Conservation (phyloP, 2,113 vertebrate genomes). For the Myxocyprinus asiaticus region DNA sequence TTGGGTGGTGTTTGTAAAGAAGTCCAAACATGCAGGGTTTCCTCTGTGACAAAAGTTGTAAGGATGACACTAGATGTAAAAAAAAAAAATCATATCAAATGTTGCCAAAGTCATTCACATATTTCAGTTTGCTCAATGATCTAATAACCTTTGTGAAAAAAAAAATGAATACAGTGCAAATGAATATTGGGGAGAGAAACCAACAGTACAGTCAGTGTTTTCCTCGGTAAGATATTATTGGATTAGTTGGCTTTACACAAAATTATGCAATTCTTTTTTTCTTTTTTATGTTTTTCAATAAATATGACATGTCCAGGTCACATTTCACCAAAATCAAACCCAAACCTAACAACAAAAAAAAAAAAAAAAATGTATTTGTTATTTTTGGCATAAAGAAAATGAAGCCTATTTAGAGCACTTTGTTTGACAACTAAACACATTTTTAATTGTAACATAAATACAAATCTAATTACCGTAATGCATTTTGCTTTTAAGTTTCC, state of each 20-base stretch:
- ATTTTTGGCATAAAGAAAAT: not conserved
- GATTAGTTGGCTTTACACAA: slow-evolving; percentile 26
- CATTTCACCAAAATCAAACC: not conserved
- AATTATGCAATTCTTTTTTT: not conserved
- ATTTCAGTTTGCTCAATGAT: not conserved
- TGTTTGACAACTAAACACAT: no score
- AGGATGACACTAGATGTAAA: not conserved
- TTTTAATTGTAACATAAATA: no score
- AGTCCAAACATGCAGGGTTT: not conserved
- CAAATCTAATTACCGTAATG: no score
- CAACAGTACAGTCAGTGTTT: not conserved
- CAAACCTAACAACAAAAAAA: not conserved
- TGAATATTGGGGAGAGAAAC: slow-evolving; percentile 60
- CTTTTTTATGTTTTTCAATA: slow-evolving; percentile 16
- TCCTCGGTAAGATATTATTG: slow-evolving; percentile 18
- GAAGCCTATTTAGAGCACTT: no score
- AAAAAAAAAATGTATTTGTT: not conserved
- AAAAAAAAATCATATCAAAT: not conserved
- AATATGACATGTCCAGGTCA: slow-evolving; percentile 43
- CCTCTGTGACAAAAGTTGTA: not conserved
- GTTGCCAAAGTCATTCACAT: not conserved
- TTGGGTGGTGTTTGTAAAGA: not conserved
- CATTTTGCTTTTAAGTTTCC: no score
- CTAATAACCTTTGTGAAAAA: slow-evolving; percentile 26
- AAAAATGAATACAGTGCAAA: slow-evolving; percentile 63